Base-by-base conservation (phyloP, 2,888 invertebrate genomes). In the Drosophila algonquin region DNA sequence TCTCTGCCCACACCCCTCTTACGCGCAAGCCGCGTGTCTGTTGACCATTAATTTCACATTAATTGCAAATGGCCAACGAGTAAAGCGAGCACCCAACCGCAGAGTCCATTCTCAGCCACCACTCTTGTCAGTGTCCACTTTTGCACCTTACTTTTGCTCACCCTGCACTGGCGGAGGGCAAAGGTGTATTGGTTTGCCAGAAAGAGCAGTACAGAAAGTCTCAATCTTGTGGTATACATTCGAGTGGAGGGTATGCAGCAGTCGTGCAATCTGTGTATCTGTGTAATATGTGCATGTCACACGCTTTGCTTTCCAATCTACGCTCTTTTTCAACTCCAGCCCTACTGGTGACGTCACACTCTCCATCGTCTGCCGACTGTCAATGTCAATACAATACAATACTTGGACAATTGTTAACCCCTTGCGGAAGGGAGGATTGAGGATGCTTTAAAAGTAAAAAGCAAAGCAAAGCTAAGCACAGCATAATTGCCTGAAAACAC, bases 361-460 rank as follows among this genome's bases (percentile, higher is more conserved):
- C 7, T 40, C 12, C 40, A 6, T 14, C 12, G 10, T 67, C 57
- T 61, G 68, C 65, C 73, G 85, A 82, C 68, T 89, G 87, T 72
- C 82, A 82, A 87, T 89, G 82, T 89, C 82, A 87, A 69, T 73
- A 71, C 44, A 14, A 69, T n/a, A n/a, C n/a, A n/a, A n/a, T n/a
- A 71, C 44, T 14, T 27, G 51, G 68, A 47, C 35, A 72, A 65
- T 75, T 78, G 68, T 87, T 82, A 84, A 84, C 75, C 87, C 87
- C 81, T 81, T 87, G 69, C 54, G 44, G 46, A 51, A 47, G 44
- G 27, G 51, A 35, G 16, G 27, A n/a, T 40, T n/a, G 7, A 18
- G 18, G 1, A n/a, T 57, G 59, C 63, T 64, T 64, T 62, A 69
- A 64, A 70, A 35, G n/a, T 48, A 30, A 12, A 16, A 46, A 21